A percentile compares a stretch with the other conserved stretches of the same genome.
These are phyloP conservation scores for Spizella passerina DNA, from an alignment of 2,797 vertebrate genomes.

Conservation along the genomic window DNA sequence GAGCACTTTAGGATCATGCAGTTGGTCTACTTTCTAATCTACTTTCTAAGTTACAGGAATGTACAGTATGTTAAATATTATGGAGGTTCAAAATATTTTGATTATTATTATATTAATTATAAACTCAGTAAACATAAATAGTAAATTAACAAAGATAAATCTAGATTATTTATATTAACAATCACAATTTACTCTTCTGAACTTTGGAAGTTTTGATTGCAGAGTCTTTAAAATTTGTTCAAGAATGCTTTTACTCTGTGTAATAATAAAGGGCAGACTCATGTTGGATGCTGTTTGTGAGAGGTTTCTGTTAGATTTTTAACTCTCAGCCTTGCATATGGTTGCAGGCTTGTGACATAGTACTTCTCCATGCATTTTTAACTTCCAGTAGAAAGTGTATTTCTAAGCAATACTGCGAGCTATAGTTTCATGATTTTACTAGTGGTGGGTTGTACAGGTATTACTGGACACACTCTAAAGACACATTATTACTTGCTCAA, in stretches of 20 bases:
- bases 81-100: neutral
- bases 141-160: neutral
- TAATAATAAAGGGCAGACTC: neutral
- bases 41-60: neutral
- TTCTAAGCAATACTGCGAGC: neutral
- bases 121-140: neutral
- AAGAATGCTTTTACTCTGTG: neutral
- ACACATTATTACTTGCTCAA: neutral
- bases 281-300: neutral
- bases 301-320: neutral
- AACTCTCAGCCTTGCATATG: neutral
- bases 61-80: neutral
- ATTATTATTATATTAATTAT: neutral
- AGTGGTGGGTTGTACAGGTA: neutral
- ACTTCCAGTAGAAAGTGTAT: neutral
- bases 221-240: neutral
- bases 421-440: neutral
- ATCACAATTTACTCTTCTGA: neutral
- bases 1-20: neutral
- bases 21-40: neutral
- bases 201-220: neutral
- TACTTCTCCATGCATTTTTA: neutral
- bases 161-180: neutral
- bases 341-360: neutral
- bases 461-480: neutral